Conservation (phyloP, 2,797 vertebrate genomes). For the Rhadinocentrus ornatus region DNA sequence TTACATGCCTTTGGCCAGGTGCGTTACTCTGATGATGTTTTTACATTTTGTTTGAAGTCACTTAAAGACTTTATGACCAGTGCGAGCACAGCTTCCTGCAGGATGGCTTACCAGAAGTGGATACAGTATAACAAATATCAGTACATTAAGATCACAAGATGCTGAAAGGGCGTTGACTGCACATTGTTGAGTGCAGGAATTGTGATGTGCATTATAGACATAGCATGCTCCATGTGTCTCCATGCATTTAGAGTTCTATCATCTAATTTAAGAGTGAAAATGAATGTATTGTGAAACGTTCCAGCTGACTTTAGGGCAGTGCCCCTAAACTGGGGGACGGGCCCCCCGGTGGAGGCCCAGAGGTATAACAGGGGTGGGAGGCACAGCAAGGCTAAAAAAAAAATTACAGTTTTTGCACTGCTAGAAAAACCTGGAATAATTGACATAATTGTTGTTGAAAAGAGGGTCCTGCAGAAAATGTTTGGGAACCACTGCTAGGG, state of each 20-base stretch:
- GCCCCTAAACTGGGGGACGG: no score
- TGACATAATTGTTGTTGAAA: no score
- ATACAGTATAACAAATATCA: constrained; percentile 3
- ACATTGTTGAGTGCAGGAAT: constrained; percentile 6
- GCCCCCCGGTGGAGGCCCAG: no score
- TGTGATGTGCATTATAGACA: constrained; percentile 13
- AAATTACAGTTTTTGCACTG: no score
- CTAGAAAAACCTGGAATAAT: no score
- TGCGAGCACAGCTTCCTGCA: constrained; percentile 3
- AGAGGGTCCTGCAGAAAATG: no score
- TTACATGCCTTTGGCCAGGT: constrained; percentile 41
- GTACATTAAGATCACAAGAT: no score
- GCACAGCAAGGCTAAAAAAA: no score
- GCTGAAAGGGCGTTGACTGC: background rate
- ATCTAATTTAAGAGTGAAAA: background rate
- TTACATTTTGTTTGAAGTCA: constrained; percentile 51
- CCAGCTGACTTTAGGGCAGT: background rate
- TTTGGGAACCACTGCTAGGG: no score
- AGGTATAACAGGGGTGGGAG: no score
- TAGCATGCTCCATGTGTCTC: constrained; percentile 5
- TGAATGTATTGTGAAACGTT: background rate
- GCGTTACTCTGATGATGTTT: constrained; percentile 40
- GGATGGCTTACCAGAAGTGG: background rate
- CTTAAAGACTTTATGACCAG: constrained; percentile 42
- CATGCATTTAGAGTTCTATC: constrained; percentile 1